These are phyloP conservation scores for Zaprionus bogoriensis DNA, from an alignment of 2,888 invertebrate genomes.

Conservation along the genomic window DNA sequence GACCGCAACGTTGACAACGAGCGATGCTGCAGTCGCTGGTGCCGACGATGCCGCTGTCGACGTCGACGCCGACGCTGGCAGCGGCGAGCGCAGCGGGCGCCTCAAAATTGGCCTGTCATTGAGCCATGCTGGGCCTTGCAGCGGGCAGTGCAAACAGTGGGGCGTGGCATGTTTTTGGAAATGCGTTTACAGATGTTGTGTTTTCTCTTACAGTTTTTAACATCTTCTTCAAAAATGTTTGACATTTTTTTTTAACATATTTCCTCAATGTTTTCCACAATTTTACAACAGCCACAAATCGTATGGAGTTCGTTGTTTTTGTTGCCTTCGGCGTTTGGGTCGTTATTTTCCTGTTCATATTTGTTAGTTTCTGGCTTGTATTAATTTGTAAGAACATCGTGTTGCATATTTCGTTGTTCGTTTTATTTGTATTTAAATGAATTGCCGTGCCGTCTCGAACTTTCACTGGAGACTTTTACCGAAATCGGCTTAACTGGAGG, in stretches of 20 bases:
- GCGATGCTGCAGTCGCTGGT: conserved; percentile 5
- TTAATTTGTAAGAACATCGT: conserved; percentile 57
- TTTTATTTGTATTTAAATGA: conserved; percentile 54
- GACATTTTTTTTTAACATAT: conserved; percentile 52
- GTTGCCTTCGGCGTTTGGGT: conserved; percentile 3
- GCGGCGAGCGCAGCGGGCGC: conserved; percentile 51
- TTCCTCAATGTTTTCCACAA: conserved; percentile 28
- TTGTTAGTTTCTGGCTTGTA: conserved; percentile 31
- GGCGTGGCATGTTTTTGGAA: conserved; percentile 50
- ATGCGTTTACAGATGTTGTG: conserved; percentile 41
- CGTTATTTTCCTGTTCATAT: conserved; percentile 24
- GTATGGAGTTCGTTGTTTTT: conserved; percentile 2
- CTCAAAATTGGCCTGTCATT: conserved; percentile 73
- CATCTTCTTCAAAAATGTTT: conserved; percentile 57
- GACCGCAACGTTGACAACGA: conserved; percentile 55
- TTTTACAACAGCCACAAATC: conserved; percentile 39
- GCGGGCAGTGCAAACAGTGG: conserved; percentile 24
- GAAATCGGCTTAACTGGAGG: conserved; percentile 50
- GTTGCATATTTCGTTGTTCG: conserved; percentile 33
- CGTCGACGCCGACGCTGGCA: conserved; percentile 11
- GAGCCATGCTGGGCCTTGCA: conserved; percentile 27
- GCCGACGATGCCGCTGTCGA: conserved; percentile 11
- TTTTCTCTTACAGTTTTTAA: conserved; percentile 34
- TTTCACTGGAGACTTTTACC: conserved; percentile 71
- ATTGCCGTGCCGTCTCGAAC: conserved; percentile 48